phyloP scores from a whole-genome alignment of 2,113 vertebrate genomes.

The Lates calcarifer region DNA sequence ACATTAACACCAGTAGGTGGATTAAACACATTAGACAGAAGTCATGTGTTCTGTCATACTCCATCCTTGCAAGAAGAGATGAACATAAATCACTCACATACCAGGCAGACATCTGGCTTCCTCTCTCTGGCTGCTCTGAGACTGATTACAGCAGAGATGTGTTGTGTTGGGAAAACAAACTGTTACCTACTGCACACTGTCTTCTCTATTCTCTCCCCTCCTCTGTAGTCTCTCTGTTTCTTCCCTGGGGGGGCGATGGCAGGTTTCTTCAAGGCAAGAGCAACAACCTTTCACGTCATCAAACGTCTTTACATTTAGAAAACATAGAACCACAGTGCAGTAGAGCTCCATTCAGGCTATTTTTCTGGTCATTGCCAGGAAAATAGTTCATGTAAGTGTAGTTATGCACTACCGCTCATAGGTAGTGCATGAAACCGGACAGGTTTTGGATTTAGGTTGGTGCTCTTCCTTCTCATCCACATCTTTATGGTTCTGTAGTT shows the following conservation, averaged over 20 bases:
- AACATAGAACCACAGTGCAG: constrained; percentile 21
- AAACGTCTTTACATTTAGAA: constrained; percentile 49
- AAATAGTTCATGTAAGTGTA: constrained; percentile 71
- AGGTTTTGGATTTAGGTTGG: constrained; percentile 67
- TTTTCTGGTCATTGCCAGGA: constrained; percentile 67
- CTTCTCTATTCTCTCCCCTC: constrained; percentile 38
- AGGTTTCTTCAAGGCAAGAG: constrained; percentile 83
- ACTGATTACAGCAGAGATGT: constrained; percentile 26
- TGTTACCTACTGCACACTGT: constrained; percentile 59
- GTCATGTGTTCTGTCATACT: neutral
- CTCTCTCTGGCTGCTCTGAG: constrained; percentile 53
- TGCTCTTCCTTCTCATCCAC: constrained; percentile 72
- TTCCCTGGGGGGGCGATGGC: constrained; percentile 82
- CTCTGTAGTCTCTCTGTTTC: constrained; percentile 79
- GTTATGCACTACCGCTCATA: constrained; percentile 43
- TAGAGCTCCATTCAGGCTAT: constrained; percentile 62
- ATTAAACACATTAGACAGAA: constrained; percentile 9
- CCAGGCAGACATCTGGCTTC: constrained; percentile 67
- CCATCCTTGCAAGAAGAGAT: neutral
- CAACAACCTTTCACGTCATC: constrained; percentile 71
- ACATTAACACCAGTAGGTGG: constrained; percentile 14
- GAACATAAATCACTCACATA: constrained; percentile 25
- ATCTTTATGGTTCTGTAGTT: constrained; percentile 14
- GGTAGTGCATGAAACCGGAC: constrained; percentile 59
- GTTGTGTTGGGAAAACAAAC: constrained; percentile 51